These are phyloP conservation scores for Carapus acus DNA, from an alignment of 2,797 vertebrate species.

Conservation along the genomic window DNA sequence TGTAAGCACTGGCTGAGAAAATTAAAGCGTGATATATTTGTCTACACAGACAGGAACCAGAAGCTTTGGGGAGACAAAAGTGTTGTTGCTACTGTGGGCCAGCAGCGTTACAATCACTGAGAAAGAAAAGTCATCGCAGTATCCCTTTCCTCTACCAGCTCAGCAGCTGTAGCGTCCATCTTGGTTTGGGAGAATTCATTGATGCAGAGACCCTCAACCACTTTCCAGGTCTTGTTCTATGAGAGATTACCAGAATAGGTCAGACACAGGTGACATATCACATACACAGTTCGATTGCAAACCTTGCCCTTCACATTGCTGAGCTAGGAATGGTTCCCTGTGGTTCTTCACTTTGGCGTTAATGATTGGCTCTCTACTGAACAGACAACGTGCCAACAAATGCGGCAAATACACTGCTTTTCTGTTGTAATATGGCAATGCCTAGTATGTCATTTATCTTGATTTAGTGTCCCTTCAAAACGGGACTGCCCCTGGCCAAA, in stretches of 20 bases:
- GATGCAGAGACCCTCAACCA: conserved; percentile 80
- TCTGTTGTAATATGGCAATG: too few species aligned
- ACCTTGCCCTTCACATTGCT: too few species aligned
- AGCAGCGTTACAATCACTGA: conserved; percentile 73
- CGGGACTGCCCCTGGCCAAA: too few species aligned
- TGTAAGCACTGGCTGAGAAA: conserved; percentile 25
- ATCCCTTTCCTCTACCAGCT: conserved; percentile 89
- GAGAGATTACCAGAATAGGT: not conserved
- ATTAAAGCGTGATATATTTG: conserved; percentile 35
- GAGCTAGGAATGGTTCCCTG: too few species aligned
- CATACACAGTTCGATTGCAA: too few species aligned
- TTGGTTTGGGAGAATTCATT: conserved; percentile 84
- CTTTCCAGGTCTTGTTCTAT: conserved; percentile 83
- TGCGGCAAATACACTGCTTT: too few species aligned
- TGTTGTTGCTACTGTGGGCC: conserved; percentile 37
- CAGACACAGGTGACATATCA: too few species aligned
- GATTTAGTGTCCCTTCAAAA: too few species aligned
- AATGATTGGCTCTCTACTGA: too few species aligned
- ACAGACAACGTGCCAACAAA: too few species aligned
- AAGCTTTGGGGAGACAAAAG: conserved; percentile 59
- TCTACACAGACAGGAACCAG: conserved; percentile 79
- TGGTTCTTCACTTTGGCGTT: too few species aligned
- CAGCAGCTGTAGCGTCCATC: conserved; percentile 85
- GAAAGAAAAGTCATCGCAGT: conserved; percentile 83
- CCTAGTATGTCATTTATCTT: too few species aligned